These are phyloP conservation scores for Ormyrus rosae DNA, from an alignment of 2,888 invertebrate species.

Conservation along the genomic window DNA sequence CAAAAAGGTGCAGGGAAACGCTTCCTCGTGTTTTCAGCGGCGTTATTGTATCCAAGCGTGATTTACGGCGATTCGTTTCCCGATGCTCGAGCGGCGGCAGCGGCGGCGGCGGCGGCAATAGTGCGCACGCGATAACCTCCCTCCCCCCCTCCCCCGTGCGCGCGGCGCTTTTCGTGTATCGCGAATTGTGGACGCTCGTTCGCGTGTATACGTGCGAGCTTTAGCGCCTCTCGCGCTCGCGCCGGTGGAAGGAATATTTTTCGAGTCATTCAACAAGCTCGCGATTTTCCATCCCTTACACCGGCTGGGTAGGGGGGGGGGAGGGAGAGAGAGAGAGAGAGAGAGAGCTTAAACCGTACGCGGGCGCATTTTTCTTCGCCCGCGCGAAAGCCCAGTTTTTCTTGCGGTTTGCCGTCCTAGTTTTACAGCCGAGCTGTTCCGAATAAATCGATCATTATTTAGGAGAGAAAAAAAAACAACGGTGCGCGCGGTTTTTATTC, in stretches of 20 bases:
- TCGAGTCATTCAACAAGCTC: conserved; percentile 36
- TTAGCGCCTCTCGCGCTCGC: conserved; percentile 4
- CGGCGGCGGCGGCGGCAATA: not conserved
- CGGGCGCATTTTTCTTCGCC: not conserved
- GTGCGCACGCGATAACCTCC: conserved; percentile 2
- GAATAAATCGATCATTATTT: not conserved
- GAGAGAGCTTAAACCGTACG: too few species aligned
- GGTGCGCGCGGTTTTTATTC: too few species aligned
- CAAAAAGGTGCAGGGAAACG: conserved; percentile 13
- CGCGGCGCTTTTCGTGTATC: not conserved
- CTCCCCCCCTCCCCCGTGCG: too few species aligned
- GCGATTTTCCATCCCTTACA: not conserved
- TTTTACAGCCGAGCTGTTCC: not conserved
- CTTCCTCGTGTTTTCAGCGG: conserved; percentile 34
- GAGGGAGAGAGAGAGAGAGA: too few species aligned
- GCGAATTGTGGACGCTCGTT: conserved; percentile 26
- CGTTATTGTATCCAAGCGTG: conserved; percentile 45
- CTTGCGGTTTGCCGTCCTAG: not conserved
- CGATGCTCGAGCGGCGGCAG: conserved; percentile 4
- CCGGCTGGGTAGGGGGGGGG: not conserved
- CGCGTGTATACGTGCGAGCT: not conserved
- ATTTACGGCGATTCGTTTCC: conserved; percentile 45
- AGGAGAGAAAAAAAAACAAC: too few species aligned
- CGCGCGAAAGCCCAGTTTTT: not conserved
- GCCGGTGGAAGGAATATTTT: conserved; percentile 32